Percentiles rank a stretch among this genome's conserved stretches.
phyloP scores from a whole-genome alignment of 2,797 vertebrate genomes.

The Myiotriccus ornatus region DNA sequence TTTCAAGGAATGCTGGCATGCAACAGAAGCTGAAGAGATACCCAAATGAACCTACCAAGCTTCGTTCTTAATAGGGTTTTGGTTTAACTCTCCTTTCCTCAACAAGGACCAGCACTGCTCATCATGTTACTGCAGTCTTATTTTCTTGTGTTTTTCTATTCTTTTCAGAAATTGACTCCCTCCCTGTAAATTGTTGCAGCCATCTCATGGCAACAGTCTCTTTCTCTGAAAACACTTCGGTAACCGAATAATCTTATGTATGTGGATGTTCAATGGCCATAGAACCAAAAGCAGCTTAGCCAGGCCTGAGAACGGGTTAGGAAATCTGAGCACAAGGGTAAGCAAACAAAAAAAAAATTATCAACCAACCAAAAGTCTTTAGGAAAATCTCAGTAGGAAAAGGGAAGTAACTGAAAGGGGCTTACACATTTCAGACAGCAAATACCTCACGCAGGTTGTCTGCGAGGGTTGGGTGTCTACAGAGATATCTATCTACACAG shows the following conservation, averaged over 20 bases:
- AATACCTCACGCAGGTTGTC: neutral
- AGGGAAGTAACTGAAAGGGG: neutral
- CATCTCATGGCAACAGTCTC: neutral
- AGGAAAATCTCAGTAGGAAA: neutral
- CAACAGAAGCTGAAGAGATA: neutral
- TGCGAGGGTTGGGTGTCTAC: neutral
- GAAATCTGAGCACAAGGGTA: neutral
- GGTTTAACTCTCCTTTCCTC: neutral
- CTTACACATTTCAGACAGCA: neutral
- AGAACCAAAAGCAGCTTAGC: neutral
- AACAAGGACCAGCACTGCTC: neutral
- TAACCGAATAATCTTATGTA: neutral
- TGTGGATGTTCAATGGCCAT: neutral
- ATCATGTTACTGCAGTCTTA: neutral
- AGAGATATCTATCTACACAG: neutral
- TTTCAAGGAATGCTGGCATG: neutral
- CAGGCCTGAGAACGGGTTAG: neutral
- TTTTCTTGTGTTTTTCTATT: neutral
- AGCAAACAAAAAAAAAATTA: neutral
- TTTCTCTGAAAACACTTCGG: neutral
- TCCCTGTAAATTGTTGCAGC: neutral
- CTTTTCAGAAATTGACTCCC: neutral
- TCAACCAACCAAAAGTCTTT: neutral
- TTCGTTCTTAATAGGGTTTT: neutral
- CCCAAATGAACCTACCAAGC: neutral